Evolutionary conservation across 2,113 vertebrate genomes (phyloP).

Genomic region (Lophura nycthemera): DNA sequence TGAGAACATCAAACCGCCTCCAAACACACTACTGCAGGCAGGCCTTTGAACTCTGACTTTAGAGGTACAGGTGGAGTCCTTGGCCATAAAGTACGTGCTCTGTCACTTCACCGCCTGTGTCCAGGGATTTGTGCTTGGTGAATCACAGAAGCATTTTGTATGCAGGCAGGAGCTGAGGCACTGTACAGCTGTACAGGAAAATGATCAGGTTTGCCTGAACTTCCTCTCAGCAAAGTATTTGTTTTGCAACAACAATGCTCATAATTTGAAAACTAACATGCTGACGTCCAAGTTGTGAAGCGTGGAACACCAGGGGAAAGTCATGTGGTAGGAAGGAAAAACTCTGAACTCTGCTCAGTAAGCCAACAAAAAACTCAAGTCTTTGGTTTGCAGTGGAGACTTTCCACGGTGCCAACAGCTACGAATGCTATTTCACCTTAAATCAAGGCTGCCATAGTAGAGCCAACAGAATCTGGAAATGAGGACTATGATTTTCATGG

Average conservation of each 20-base stretch:
- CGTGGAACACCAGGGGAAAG: background rate
- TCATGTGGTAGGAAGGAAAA: background rate
- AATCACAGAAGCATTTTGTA: background rate
- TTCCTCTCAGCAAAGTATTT: background rate
- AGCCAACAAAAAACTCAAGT: background rate
- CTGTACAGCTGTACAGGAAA: background rate
- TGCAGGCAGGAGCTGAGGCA: background rate
- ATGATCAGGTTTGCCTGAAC: background rate
- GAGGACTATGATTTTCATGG: background rate
- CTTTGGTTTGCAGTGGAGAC: background rate
- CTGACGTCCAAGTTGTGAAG: background rate
- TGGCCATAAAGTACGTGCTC: background rate
- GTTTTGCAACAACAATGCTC: background rate
- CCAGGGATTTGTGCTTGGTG: background rate
- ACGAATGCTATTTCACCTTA: background rate
- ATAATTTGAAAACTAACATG: background rate
- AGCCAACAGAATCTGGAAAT: background rate
- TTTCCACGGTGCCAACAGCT: background rate
- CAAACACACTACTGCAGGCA: background rate
- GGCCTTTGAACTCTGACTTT: constrained; percentile 18
- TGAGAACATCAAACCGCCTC: background rate
- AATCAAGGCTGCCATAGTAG: background rate
- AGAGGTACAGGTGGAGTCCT: background rate
- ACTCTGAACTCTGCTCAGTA: background rate
- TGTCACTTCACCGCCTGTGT: background rate